phyloP scores from a whole-genome alignment of 2,113 vertebrate genomes.

The Muntiacus muntjak region DNA sequence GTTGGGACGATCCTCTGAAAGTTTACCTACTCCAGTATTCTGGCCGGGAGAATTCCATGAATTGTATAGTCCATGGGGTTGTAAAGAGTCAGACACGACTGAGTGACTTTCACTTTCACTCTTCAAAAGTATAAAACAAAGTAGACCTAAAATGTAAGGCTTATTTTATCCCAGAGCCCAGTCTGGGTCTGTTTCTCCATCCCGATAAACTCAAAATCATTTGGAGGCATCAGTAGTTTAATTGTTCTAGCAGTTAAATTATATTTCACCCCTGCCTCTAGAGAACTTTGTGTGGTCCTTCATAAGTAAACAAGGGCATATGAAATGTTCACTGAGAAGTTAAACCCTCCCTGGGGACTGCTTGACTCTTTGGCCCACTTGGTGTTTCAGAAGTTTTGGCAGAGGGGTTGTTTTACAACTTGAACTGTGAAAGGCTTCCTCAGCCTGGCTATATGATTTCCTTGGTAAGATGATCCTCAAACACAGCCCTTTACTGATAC shows the following conservation, averaged over 20 bases:
- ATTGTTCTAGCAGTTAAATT: neutral
- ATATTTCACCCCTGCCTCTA: neutral
- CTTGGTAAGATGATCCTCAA: neutral
- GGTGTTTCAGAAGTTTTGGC: neutral
- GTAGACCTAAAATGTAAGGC: neutral
- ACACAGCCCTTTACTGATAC: neutral
- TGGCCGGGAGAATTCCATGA: neutral
- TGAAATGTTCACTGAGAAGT: neutral
- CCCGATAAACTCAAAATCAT: neutral
- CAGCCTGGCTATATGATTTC: neutral
- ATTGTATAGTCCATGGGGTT: neutral
- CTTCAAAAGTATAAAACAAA: neutral
- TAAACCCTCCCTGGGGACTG: neutral
- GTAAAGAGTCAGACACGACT: fast-evolving
- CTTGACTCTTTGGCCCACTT: neutral
- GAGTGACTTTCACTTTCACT: neutral
- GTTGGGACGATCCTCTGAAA: neutral
- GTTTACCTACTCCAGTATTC: neutral
- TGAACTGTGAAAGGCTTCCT: neutral
- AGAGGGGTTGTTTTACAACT: neutral
- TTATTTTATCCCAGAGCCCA: neutral
- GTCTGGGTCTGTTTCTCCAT: neutral
- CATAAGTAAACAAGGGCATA: neutral
- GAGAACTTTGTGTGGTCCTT: neutral
- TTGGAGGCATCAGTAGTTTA: neutral